Conservation (phyloP, 2,797 vertebrate genomes). For the Thaleichthys pacificus region DNA sequence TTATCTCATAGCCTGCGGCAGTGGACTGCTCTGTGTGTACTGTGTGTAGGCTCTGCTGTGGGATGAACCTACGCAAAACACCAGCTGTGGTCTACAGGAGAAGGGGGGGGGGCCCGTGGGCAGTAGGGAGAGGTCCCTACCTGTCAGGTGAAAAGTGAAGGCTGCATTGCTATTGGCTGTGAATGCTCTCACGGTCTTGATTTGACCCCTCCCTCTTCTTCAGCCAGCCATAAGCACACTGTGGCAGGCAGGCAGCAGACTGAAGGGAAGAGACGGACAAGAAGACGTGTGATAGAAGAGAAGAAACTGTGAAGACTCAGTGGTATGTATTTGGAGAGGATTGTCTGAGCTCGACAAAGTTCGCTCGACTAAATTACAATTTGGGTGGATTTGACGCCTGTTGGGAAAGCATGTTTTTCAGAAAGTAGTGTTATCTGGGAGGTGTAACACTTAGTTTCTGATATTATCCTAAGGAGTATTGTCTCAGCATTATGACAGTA, state of each 20-base stretch:
- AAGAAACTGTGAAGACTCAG: background rate
- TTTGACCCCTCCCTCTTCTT: constrained; percentile 4
- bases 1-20: constrained; percentile 9
- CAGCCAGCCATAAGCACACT: background rate
- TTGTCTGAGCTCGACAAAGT: background rate
- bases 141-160: constrained; percentile 65
- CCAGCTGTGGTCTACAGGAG: constrained; percentile 20
- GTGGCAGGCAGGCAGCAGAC: background rate
- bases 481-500: background rate
- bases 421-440: background rate
- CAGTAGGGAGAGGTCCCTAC: constrained; percentile 33
- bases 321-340: constrained; percentile 41
- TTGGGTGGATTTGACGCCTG: background rate
- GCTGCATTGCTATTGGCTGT: constrained; percentile 56
- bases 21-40: background rate
- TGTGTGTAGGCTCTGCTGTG: background rate
- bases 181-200: constrained; percentile 29
- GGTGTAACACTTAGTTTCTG: background rate
- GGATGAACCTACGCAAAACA: too few species aligned
- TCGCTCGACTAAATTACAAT: background rate
- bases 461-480: background rate
- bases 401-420: background rate
- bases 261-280: background rate
- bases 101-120: background rate
- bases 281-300: background rate